Base-by-base conservation (phyloP, 2,797 vertebrate species). In the Halcyon smyrnensis region DNA sequence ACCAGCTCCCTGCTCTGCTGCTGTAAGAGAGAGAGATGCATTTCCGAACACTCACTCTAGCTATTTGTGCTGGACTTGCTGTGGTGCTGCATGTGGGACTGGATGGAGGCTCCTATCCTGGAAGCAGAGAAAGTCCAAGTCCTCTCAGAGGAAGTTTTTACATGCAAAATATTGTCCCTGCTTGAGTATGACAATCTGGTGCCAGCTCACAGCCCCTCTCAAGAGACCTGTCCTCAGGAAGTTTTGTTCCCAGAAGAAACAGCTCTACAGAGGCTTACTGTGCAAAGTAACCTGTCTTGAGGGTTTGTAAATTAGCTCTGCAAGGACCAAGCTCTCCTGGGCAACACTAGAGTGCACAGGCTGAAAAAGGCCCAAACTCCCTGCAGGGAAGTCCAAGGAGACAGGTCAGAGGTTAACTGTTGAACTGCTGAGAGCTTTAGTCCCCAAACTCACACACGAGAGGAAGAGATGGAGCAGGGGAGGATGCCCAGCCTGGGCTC, bases 351-450 rank as follows among this genome's bases (percentile, higher is more conserved):
- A 91, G 51, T 28, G 30, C 25, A 59, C 0, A 2, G 84, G 50
- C 90, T 91, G 96, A 50, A 96, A 96, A 96, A 93, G 90, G 75
- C 63, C 48, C 39, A 23, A 34, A 34, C 10, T 90, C 73, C 45
- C 75, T 89, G 9, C 28, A 50, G 60, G 56, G 12, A 84, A 59
- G 10, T 28, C 57, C 2, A 0, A 16, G 30, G 20, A 76, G 46
- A 39, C 15, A 71, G 56, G 68, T 83, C 71, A 92, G 68, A 73
- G 84, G 50, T 57, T 65, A 70, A 53, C 20, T 43, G 19, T 24
- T 50, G 1, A 3, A 43, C 27, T 62, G 15, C 51, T 60, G 28
- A 83, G 46, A 68, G 21, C 45, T 75, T 39, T 62, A 85, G 30
- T 23, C 28, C 46, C 32, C 30, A 78, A 24, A 84, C 10, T 62